Evolutionary conservation across 2,113 vertebrate species (phyloP), one percentile per base, ranked within the genome.

Genomic region (Acrocephalus kingi): DNA sequence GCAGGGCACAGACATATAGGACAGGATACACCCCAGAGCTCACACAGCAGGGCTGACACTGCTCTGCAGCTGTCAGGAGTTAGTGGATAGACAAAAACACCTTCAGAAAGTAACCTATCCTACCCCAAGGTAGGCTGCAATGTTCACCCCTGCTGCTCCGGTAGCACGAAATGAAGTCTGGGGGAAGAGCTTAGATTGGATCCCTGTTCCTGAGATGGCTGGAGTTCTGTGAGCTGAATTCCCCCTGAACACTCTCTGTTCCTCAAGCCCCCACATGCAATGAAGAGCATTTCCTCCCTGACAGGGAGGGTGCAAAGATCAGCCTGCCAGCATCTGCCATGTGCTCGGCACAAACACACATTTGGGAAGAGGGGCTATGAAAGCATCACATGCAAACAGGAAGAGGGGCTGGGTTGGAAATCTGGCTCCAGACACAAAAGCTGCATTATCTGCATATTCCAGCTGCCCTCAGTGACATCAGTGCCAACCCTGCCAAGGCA

Each of bases 381-480:
- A 55, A 79, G 45, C 67, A 64, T 10, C 48, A 11, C 48, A 10
- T 1, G 71, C 16, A 23, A 84, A 86, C 11, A 58, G 86, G 41
- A 80, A 41, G 78, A 89, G 73, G 23, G 68, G 54, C 24, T 55
- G 76, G 33, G 24, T 20, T 76, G 88, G 55, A 67, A 66, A 81
- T 62, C 73, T 92, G 73, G 51, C 88, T 94, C 11, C 19, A 68
- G 58, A 52, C 61, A 93, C 79, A 92, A 72, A 39, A 92, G 37
- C 79, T n/a, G 5, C 48, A 68, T 71, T 95, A 91, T 90, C 91
- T 80, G 7, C 21, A 27, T 8, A 39, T 55, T 76, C 39, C 94
- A 96, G 85, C 68, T 92, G 87, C 82, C 54, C 92, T 71, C 51
- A 18, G 46, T 41, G 22, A 46, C 66, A 69, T 10, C 66, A 79